phyloP scores from a whole-genome alignment of 2,797 vertebrate species.

The Acipenser oxyrinchus region DNA sequence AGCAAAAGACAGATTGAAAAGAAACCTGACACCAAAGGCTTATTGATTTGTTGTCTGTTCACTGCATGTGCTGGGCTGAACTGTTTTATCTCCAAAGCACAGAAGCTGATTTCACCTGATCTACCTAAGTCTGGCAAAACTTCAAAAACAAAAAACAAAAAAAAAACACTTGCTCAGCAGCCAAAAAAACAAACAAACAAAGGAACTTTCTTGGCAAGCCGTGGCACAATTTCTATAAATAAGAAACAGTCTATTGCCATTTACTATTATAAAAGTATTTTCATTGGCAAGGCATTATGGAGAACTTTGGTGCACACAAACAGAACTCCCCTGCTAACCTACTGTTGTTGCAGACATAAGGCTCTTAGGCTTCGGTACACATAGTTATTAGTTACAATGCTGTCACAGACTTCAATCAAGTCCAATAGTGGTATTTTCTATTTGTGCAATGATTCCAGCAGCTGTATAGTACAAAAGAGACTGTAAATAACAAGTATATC shows the following conservation, averaged over 20 bases:
- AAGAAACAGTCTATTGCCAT: conserved; percentile 12
- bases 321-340: background rate
- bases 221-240: background rate
- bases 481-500: too few relatives aligned
- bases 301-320: background rate
- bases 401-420: too few relatives aligned
- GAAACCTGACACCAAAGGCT: conserved; percentile 10
- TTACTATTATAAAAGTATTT: conserved; percentile 14
- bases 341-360: background rate
- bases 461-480: too few relatives aligned
- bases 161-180: conserved; percentile 23
- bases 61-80: conserved; percentile 10
- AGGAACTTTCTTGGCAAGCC: conserved; percentile 25
- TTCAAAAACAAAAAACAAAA: background rate
- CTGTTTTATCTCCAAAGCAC: conserved; percentile 34
- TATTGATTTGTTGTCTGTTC: conserved; percentile 13
- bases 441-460: too few relatives aligned
- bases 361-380: too few relatives aligned
- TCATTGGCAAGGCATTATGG: conserved; percentile 15
- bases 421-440: too few relatives aligned
- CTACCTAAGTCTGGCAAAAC: conserved; percentile 14
- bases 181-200: conserved; percentile 24
- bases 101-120: conserved; percentile 36
- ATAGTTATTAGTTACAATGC: too few relatives aligned
- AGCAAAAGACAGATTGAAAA: too few relatives aligned